These are phyloP conservation scores for Orchesellides sinensis DNA, from an alignment of 2,888 invertebrate genomes.

Conservation along the genomic window DNA sequence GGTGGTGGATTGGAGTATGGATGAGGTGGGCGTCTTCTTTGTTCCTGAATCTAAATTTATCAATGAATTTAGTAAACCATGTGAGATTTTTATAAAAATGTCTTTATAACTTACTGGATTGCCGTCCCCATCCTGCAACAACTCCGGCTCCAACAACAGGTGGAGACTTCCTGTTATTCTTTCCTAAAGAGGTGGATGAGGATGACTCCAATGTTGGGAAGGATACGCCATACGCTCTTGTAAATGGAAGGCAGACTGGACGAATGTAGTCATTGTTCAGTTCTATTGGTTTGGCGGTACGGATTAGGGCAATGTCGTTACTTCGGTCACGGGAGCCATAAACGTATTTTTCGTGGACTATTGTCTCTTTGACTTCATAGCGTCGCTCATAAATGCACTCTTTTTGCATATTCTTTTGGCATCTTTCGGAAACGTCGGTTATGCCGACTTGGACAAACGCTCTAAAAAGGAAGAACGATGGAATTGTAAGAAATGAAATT, in stretches of 20 bases:
- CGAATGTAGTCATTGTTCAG: slow-evolving; percentile 47
- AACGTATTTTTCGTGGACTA: slow-evolving; percentile 41
- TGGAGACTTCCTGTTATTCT: neutral
- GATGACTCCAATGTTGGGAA: neutral
- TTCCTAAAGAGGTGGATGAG: neutral
- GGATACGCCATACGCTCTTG: slow-evolving; percentile 32
- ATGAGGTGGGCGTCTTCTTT: slow-evolving; percentile 1
- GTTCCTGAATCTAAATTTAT: neutral
- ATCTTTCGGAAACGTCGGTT: slow-evolving; percentile 33
- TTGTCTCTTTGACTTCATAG: slow-evolving; percentile 29
- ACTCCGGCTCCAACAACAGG: slow-evolving; percentile 19
- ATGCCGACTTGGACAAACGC: slow-evolving; percentile 46
- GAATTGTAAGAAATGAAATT: neutral
- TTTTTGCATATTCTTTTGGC: slow-evolving; percentile 19
- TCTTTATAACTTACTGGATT: slow-evolving; percentile 11
- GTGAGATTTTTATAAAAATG: too few relatives aligned
- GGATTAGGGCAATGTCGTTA: slow-evolving; percentile 70
- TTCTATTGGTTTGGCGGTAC: slow-evolving; percentile 53
- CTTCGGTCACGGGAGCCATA: slow-evolving; percentile 32
- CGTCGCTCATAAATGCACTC: slow-evolving; percentile 28
- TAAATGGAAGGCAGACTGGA: slow-evolving; percentile 62
- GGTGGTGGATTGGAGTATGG: slow-evolving; percentile 23
- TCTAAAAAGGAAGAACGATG: slow-evolving; percentile 8
- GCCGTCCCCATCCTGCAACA: slow-evolving; percentile 66
- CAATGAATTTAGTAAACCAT: neutral